A percentile compares a stretch with the other conserved stretches of the same genome.
phyloP scores from a whole-genome alignment of 2,113 vertebrate genomes.

The Xenopus laevis region DNA sequence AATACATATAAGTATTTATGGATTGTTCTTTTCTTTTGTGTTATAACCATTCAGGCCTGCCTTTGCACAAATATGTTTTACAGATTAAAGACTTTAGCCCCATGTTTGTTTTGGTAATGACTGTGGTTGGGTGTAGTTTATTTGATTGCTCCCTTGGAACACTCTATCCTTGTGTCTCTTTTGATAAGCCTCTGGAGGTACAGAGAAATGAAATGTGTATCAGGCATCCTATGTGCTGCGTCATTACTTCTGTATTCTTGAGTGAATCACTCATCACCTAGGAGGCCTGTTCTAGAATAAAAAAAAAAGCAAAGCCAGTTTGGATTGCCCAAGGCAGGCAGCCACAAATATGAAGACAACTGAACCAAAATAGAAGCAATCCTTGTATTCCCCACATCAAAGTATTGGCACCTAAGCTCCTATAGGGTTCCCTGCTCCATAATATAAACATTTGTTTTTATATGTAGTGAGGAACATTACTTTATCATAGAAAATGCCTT shows the following conservation, averaged over 20 bases:
- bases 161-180: slow-evolving; percentile 14
- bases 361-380: slow-evolving; percentile 36
- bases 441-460: too few relatives aligned
- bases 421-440: too few relatives aligned
- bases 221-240: slow-evolving; percentile 19
- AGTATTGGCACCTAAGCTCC: too few relatives aligned
- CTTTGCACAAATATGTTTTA: background rate
- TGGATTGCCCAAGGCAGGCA: slow-evolving; percentile 32
- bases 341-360: slow-evolving; percentile 39
- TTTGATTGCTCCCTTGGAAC: slow-evolving; percentile 25
- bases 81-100: background rate
- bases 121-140: background rate
- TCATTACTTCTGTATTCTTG: slow-evolving; percentile 41
- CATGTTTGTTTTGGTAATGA: slow-evolving; percentile 20
- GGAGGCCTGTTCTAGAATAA: slow-evolving; percentile 31
- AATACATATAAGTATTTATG: too few relatives aligned
- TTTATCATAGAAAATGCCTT: slow-evolving; percentile 6
- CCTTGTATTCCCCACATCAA: background rate
- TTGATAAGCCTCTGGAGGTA: too few relatives aligned
- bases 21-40: background rate
- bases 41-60: background rate
- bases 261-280: slow-evolving; percentile 37
- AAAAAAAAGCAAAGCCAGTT: slow-evolving; percentile 1
- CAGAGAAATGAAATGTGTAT: slow-evolving; percentile 23
- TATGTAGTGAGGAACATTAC: background rate